Conservation (phyloP, 30 jellyfish, hydroid and myxozoan species). For the Cassiopea xamachana region DNA sequence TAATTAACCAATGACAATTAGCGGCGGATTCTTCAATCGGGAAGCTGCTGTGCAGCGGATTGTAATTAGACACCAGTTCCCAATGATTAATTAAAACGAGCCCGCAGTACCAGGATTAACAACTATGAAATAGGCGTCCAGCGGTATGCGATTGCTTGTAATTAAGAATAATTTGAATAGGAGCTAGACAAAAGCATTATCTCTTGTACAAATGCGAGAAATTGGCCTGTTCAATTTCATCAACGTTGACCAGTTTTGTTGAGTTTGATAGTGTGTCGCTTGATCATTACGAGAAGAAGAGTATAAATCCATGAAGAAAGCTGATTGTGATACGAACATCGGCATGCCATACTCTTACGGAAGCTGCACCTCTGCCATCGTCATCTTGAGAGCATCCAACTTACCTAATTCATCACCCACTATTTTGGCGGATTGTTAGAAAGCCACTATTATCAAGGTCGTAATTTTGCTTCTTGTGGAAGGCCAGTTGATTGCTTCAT, state of each 20-base stretch:
- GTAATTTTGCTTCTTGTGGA: constrained; percentile 53
- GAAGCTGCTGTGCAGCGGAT: constrained; percentile 82
- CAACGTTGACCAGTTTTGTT: constrained; percentile 38
- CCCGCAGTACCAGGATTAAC: constrained; percentile 72
- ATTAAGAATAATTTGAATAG: constrained; percentile 85
- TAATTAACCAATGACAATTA: constrained; percentile 82
- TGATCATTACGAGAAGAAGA: neutral
- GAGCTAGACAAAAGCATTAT: constrained; percentile 89
- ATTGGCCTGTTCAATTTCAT: constrained; percentile 73
- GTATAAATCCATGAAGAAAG: constrained; percentile 16
- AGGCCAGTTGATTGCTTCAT: constrained; percentile 66
- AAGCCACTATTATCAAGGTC: neutral
- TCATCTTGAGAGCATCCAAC: constrained; percentile 1
- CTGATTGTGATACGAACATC: neutral
- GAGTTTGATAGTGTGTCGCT: constrained; percentile 16
- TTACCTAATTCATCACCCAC: neutral
- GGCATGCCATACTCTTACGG: constrained; percentile 23
- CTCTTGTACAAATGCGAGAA: constrained; percentile 83
- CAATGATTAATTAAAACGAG: constrained; percentile 88
- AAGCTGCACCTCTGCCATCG: constrained; percentile 28
- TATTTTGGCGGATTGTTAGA: constrained; percentile 12
- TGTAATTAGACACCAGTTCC: constrained; percentile 92
- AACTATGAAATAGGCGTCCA: constrained; percentile 52
- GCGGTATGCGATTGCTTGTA: constrained; percentile 86
- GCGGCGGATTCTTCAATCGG: constrained; percentile 77